These are phyloP conservation scores for Acanthosoma haemorrhoidale DNA, from an alignment of 2,888 invertebrate species.

Conservation along the genomic window DNA sequence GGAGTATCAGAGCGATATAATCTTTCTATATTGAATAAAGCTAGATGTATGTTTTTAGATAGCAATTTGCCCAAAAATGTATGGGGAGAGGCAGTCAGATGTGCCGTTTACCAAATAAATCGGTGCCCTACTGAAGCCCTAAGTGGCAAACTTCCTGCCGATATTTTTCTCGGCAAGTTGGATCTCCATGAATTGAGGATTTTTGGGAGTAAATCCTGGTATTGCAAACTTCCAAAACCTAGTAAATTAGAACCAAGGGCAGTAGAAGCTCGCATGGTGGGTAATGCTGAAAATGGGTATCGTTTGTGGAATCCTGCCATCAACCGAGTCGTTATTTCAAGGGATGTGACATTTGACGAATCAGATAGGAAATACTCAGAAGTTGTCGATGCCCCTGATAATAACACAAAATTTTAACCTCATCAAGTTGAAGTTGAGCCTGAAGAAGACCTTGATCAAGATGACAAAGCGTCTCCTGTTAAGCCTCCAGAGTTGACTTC, in stretches of 20 bases:
- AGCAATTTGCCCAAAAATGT: conserved; percentile 30
- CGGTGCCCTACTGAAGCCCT: conserved; percentile 27
- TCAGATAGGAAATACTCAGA: background rate
- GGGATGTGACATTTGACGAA: conserved; percentile 40
- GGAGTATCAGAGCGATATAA: background rate
- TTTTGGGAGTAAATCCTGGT: conserved; percentile 35
- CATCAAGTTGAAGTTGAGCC: background rate
- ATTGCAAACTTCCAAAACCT: conserved; percentile 21
- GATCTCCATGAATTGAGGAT: conserved; percentile 20
- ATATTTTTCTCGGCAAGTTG: conserved; percentile 15
- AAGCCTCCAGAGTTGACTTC: background rate
- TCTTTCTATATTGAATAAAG: background rate
- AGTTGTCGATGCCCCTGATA: conserved; percentile 7
- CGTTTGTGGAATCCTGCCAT: conserved; percentile 28
- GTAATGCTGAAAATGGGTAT: conserved; percentile 32
- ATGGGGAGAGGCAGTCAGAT: conserved; percentile 31
- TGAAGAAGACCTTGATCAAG: background rate
- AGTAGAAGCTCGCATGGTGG: conserved; percentile 26
- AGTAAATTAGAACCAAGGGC: conserved; percentile 33
- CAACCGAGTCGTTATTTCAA: conserved; percentile 23
- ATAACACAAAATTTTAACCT: background rate
- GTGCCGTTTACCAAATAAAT: conserved; percentile 31
- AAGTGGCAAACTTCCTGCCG: conserved; percentile 21
- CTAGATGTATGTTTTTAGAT: conserved; percentile 23
- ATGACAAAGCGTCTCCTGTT: background rate